Evolutionary conservation across 1,140 invertebrate genomes (phyloP), one percentile per base, ranked within the genome.

Genomic region (Adoxophyes honmai): DNA sequence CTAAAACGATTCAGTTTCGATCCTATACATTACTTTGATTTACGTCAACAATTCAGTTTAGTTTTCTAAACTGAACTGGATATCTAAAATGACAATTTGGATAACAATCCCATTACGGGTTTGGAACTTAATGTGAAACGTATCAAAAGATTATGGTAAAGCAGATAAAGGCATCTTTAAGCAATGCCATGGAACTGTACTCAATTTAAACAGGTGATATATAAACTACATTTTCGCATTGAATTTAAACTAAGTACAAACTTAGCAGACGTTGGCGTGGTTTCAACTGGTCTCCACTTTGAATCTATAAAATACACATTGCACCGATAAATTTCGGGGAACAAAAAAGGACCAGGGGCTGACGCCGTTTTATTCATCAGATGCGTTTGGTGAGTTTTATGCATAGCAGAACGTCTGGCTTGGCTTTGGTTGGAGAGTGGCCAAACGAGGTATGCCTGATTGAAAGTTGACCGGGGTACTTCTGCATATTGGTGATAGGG

Each of bases 281-380:
- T 60, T 64, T 60, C 57, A 60, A 60, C 58, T 28, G 52, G 44
- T 36, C 39, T 36, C 55, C 55, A 39, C 55, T 53, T 65, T 63
- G 60, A 59, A 60, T 60, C 62, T 71, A 70, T 69, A 76, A 73
- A 48, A 76, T 75, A 70, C 38, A 71, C 63, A 69, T 78, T 73
- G 66, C 57, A 71, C 54, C 67, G 37, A 74, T 78, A 81, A 70
- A 78, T 75, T 70, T 67, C 34, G 57, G 34, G 33, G 60, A 52
- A 64, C 69, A 53, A 68, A 72, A 70, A 76, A 78, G 65, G 42
- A 60, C 53, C 60, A 8, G 36, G 11, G 39, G 15, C 39, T 59
- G 62, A 56, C 59, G 42, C 54, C 53, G 64, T 56, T 77, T 72
- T 62, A 63, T 63, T 71, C 66, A 67, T 76, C 68, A 73, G 65